phyloP scores from a whole-genome alignment of 2,797 vertebrate genomes.

The Triplophysa yarkandensis region DNA sequence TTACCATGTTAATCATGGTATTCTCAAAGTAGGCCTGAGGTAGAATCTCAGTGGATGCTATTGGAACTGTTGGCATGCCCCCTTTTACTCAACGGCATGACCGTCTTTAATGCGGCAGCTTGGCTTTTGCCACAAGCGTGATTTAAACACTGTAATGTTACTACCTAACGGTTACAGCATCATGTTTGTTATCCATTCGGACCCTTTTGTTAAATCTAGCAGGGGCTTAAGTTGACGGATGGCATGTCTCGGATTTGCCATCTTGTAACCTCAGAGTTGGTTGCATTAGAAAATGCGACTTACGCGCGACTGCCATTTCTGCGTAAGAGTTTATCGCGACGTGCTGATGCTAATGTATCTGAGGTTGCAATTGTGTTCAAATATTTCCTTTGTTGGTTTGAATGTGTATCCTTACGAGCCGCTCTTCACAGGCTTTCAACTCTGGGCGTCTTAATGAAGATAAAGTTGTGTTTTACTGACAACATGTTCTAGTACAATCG shows the following conservation, averaged over 20 bases:
- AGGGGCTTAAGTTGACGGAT: conserved; percentile 32
- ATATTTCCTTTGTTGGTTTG: conserved; percentile 70
- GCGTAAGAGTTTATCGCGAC: conserved; percentile 38
- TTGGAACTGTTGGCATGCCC: conserved; percentile 56
- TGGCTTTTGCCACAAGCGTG: conserved; percentile 46
- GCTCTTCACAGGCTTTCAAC: conserved; percentile 67
- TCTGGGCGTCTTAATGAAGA: conserved; percentile 79
- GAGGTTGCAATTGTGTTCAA: conserved; percentile 57
- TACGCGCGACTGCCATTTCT: not conserved
- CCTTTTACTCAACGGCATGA: conserved; percentile 44
- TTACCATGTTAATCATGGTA: conserved; percentile 78
- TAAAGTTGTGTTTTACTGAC: conserved; percentile 78
- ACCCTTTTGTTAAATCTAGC: conserved; percentile 20
- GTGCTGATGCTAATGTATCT: conserved; percentile 29
- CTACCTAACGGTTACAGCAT: conserved; percentile 44
- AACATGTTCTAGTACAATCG: conserved; percentile 89
- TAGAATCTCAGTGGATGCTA: conserved; percentile 82
- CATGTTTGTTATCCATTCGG: conserved; percentile 24
- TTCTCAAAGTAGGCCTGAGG: conserved; percentile 82
- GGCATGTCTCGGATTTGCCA: not conserved
- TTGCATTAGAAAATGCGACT: not conserved
- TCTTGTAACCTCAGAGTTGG: conserved; percentile 26
- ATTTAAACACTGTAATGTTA: conserved; percentile 53
- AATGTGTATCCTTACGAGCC: conserved; percentile 67
- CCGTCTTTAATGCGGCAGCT: conserved; percentile 53